Base-by-base conservation (phyloP, 2,113 vertebrate genomes). In the Pteruthius melanotis region DNA sequence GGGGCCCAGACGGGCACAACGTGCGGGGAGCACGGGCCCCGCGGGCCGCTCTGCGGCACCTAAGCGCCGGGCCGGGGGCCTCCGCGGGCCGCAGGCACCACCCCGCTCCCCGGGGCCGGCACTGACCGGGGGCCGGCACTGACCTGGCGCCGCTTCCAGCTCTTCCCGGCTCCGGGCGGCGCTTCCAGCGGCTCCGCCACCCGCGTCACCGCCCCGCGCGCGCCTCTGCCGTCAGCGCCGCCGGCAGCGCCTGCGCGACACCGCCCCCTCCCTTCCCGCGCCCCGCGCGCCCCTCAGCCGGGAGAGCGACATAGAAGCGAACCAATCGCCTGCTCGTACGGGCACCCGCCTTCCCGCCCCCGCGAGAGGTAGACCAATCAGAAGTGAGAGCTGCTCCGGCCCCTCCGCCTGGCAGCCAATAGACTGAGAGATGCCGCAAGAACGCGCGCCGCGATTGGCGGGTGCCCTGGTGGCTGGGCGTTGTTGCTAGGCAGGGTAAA, bases 341-440 rank as follows among this genome's bases (percentile, higher is more conserved):
- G 15, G 2, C 1, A 3, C 0, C 0, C 1, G 4, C 5, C 10
- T 15, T 44, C 82, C 37, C 40, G 5, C 64, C 75, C 33, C 1
- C 4, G 0, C 5, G 0, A 0, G 10, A 5, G 8, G 0, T 33
- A 0, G 16, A 1, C 85, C 78, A 83, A 59, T 88, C 39, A 61
- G 7, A 1, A 63, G 60, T 10, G 22, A 82, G 20, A 15, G 0
- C 2, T 1, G 0, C 7, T 0, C 3, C 0, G 1, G 22, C 0
- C 0, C 0, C 7, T 9, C 1, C 1, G 2, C 9, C 3, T 12
- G 39, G 0, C 23, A 64, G 74, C 94, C 89, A 95, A 96, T 95
- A 21, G 64, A 0, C 2, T 7, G 79, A 50, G 72, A 0, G 66
- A 7, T 22, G 14, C 1, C 0, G 7, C 0, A 14, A 42, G 11